A percentile compares a stretch with the other conserved stretches of the same genome.
These are phyloP conservation scores for Galagoides demidoff DNA, from an alignment of 2,797 vertebrate species.

Conservation along the genomic window DNA sequence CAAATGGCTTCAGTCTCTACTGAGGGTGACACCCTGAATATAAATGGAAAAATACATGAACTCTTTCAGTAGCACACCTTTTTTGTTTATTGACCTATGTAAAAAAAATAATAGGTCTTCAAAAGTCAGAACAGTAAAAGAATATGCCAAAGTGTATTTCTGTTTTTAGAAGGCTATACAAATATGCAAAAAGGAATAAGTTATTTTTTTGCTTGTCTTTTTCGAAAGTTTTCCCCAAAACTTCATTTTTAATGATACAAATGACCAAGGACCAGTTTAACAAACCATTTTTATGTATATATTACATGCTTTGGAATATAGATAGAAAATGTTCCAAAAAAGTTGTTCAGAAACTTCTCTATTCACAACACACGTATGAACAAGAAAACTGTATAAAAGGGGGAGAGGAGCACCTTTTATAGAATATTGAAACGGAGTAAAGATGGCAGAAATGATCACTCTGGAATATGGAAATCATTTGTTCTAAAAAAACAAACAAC, in stretches of 20 bases:
- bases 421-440: conserved; percentile 89
- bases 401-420: conserved; percentile 90
- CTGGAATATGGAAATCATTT: conserved; percentile 66
- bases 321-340: conserved; percentile 90
- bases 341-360: conserved; percentile 89
- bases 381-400: conserved; percentile 89
- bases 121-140: conserved; percentile 88
- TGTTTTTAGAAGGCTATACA: conserved; percentile 88
- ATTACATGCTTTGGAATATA: conserved; percentile 95
- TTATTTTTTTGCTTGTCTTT: conserved; percentile 82
- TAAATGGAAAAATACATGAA: conserved; percentile 73
- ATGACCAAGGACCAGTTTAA: conserved; percentile 98
- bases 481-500: conserved; percentile 32
- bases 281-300: conserved; percentile 93
- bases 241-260: conserved; percentile 92
- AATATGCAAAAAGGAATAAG: conserved; percentile 89
- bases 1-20: neutral
- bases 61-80: conserved; percentile 85
- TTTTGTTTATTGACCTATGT: conserved; percentile 90
- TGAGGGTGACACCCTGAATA: neutral
- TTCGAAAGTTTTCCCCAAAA: conserved; percentile 75
- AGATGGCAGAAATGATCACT: conserved; percentile 78
- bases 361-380: conserved; percentile 92
- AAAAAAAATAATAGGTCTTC: conserved; percentile 88
- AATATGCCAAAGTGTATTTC: conserved; percentile 87